These are phyloP conservation scores for Octodon degus DNA, from an alignment of 2,113 vertebrate genomes.

Conservation along the genomic window DNA sequence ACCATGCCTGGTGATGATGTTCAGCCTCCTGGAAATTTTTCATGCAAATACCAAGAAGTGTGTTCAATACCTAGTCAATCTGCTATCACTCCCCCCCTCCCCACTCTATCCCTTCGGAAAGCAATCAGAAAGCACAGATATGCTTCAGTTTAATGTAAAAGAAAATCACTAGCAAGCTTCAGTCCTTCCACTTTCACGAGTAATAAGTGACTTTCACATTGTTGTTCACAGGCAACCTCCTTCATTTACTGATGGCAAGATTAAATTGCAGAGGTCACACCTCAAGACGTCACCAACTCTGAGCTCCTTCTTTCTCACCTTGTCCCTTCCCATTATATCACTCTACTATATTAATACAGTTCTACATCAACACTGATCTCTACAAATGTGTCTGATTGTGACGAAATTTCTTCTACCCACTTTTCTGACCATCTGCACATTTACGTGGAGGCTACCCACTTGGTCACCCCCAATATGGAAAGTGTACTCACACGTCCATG, in stretches of 20 bases:
- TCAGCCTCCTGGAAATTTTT: neutral
- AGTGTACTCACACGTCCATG: slow-evolving; percentile 92
- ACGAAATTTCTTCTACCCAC: neutral
- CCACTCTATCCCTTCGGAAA: neutral
- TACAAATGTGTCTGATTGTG: neutral
- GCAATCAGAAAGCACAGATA: neutral
- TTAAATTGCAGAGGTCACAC: neutral
- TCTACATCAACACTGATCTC: neutral
- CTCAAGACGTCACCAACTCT: neutral
- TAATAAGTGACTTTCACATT: slow-evolving; percentile 3
- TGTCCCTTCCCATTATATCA: neutral
- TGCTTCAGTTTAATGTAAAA: neutral
- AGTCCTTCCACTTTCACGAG: neutral
- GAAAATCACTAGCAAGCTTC: neutral
- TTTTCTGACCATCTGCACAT: neutral
- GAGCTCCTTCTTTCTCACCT: neutral
- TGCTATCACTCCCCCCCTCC: neutral
- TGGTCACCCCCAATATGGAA: neutral
- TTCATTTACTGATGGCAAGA: slow-evolving; percentile 7
- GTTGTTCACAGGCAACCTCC: neutral
- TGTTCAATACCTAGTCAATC: neutral
- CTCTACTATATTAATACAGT: neutral
- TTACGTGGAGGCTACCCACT: neutral
- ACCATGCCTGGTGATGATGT: neutral
- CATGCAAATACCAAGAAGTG: neutral